A percentile compares a stretch with the other conserved stretches of the same genome.
phyloP scores from a whole-genome alignment of 2,113 vertebrate genomes.

The Pluvianellus socialis region DNA sequence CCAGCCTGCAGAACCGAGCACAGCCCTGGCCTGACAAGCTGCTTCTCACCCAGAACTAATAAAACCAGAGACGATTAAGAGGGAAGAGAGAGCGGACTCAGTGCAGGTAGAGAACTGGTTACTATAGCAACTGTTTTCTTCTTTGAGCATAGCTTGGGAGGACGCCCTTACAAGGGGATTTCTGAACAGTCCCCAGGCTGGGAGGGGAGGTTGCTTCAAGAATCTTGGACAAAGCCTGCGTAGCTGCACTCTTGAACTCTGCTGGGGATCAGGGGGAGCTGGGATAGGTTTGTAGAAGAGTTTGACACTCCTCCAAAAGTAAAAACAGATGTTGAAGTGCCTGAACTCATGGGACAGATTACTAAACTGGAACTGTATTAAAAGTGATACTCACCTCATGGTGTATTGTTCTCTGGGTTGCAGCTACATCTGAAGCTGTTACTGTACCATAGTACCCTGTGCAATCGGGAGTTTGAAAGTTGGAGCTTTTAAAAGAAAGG shows the following conservation, averaged over 20 bases:
- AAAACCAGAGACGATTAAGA: neutral
- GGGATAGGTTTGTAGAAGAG: neutral
- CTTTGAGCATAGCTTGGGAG: conserved; percentile 6
- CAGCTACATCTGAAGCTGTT: neutral
- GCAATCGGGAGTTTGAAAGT: neutral
- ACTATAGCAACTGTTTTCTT: conserved; percentile 44
- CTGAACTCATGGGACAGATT: neutral
- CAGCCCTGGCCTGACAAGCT: neutral
- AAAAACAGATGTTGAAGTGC: conserved; percentile 20
- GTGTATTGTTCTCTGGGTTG: neutral
- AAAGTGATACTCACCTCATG: neutral
- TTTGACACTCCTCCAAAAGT: neutral
- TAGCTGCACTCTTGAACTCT: conserved; percentile 17
- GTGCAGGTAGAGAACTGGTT: conserved; percentile 32
- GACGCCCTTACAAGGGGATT: neutral
- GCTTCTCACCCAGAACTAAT: neutral
- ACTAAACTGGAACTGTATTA: neutral
- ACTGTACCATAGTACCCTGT: neutral
- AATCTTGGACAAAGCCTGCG: neutral
- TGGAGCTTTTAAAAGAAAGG: neutral
- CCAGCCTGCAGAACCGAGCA: neutral
- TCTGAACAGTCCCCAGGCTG: neutral
- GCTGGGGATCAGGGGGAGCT: neutral
- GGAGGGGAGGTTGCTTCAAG: neutral
- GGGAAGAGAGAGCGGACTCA: neutral